phyloP scores from a whole-genome alignment of 2,113 vertebrate species.

The Cyprinodon tularosa region DNA sequence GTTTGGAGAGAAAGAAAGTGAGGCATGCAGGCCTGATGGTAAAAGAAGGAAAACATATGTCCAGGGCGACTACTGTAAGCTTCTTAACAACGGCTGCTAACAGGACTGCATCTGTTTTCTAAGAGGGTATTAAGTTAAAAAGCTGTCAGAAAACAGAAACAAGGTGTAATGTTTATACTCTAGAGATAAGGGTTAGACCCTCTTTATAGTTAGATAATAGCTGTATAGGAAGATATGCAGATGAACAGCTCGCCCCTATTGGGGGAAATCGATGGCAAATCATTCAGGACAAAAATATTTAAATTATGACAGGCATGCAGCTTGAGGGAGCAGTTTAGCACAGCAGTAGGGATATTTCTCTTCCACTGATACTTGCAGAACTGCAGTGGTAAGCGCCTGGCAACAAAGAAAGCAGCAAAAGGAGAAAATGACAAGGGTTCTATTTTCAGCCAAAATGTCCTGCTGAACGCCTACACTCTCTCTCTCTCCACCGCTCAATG shows the following conservation, averaged over 20 bases:
- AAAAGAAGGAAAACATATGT: conserved; percentile 29
- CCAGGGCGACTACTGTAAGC: conserved; percentile 34
- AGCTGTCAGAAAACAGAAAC: conserved; percentile 24
- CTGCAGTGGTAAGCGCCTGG: conserved; percentile 32
- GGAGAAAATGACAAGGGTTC: conserved; percentile 73
- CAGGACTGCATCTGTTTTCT: conserved; percentile 21
- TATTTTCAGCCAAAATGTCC: conserved; percentile 70
- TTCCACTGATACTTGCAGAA: conserved; percentile 35
- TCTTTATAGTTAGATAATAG: conserved; percentile 7
- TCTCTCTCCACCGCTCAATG: conserved; percentile 30
- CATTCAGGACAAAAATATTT: conserved; percentile 18
- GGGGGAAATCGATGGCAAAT: conserved; percentile 6
- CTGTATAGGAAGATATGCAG: conserved; percentile 25
- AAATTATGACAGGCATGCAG: conserved; percentile 28
- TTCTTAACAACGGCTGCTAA: conserved; percentile 38
- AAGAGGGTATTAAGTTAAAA: conserved; percentile 51
- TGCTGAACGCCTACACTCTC: conserved; percentile 52
- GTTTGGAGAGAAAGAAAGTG: conserved; percentile 51
- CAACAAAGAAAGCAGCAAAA: conserved; percentile 58
- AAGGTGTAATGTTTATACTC: conserved; percentile 9
- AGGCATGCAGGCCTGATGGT: conserved; percentile 20
- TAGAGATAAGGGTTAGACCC: neutral
- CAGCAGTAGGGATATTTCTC: conserved; percentile 17
- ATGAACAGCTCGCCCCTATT: conserved; percentile 7
- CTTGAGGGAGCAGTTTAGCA: conserved; percentile 8